Evolutionary conservation across 2,113 vertebrate species (phyloP), one percentile per base, ranked within the genome.

Genomic region (Fregata magnificens): DNA sequence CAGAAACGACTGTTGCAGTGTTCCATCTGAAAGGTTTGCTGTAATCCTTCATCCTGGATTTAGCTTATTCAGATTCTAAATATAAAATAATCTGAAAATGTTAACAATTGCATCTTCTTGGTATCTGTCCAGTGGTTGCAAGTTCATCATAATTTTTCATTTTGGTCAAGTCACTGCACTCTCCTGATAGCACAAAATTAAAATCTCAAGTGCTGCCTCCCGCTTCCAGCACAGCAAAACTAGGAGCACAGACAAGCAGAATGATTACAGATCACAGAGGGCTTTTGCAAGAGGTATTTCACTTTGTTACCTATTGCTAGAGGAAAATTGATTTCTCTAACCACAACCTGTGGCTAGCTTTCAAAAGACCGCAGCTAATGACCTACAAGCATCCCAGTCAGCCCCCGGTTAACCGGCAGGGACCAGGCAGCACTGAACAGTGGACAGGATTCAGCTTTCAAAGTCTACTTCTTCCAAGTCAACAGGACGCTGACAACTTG

Each of bases 11-110:
- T 28, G 45, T 32, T 50, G 31, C 38, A 74, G 55, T 34, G 20
- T 18, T 93, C 83, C 65, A 65, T 76, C 61, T 69, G 44, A 86
- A 86, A 82, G 38, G 52, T 49, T 59, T 93, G 44, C 62, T 84
- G 56, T 76, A 96, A 88, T 87, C 86, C 80, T 86, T 72, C 77
- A 86, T 26, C 44, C 81, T 56, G 79, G 80, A 83, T 89, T 96
- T 95, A 87, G 47, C 28, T 94, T 91, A 67, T 79, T 93, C 77
- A 49, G 72, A 92, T 83, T 76, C 80, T 72, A 95, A 95, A 92
- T 56, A 95, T 56, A 95, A 95, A 97, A 78, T 83, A 79, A 88
- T 86, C 76, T 91, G 72, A 34, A 81, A 78, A 88, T 32, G 34
- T 20, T 88, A 90, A 88, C 73, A 91, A 61, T 56, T 86, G 65